phyloP scores from a whole-genome alignment of 2,888 invertebrate genomes.

The Cephus spinipes region DNA sequence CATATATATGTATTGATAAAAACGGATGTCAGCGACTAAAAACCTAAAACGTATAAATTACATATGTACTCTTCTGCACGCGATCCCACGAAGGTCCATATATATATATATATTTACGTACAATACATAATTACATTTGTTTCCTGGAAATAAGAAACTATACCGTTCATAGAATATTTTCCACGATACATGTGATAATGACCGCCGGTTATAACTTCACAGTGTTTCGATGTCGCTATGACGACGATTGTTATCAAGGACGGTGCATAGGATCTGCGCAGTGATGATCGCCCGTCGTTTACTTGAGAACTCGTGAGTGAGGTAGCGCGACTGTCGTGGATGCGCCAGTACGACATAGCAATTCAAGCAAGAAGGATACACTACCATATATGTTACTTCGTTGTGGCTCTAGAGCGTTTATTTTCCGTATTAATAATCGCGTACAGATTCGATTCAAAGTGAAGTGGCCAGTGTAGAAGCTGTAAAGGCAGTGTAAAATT shows the following conservation, averaged over 20 bases:
- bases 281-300: neutral
- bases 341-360: neutral
- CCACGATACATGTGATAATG: neutral
- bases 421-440: neutral
- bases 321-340: neutral
- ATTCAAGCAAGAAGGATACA: neutral
- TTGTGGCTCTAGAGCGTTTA: neutral
- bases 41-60: neutral
- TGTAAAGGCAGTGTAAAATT: neutral
- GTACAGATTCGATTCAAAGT: neutral
- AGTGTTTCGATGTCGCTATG: neutral
- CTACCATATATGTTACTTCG: neutral
- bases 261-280: neutral
- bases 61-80: neutral
- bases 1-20: neutral
- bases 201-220: neutral
- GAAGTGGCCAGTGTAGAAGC: neutral
- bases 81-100: neutral
- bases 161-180: neutral
- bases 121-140: neutral
- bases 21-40: neutral
- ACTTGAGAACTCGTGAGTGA: neutral
- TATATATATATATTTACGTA: neutral
- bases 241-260: neutral
- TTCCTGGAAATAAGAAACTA: neutral